Conservation (phyloP, 2,888 invertebrate species). For the Steinernema hermaphroditum region DNA sequence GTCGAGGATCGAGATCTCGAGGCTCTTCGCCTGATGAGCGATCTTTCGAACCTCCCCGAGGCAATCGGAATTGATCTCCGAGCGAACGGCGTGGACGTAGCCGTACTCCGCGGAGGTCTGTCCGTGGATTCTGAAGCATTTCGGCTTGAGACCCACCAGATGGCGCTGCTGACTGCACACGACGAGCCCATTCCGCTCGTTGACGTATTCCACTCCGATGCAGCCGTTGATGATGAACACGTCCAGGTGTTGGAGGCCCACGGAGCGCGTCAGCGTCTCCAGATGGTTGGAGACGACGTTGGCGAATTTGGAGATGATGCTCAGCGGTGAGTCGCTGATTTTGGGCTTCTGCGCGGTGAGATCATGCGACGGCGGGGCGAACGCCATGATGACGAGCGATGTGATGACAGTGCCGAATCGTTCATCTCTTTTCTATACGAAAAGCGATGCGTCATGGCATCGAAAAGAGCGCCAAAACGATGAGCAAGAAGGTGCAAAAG, state of each 20-base stretch:
- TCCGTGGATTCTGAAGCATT: not conserved
- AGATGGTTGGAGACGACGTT: not conserved
- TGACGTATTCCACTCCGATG: slow-evolving; percentile 6
- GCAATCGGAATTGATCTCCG: not conserved
- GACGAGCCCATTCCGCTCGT: not conserved
- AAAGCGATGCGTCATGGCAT: not conserved
- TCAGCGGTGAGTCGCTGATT: not conserved
- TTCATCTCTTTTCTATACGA: not conserved
- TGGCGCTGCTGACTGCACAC: not conserved
- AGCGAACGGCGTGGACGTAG: not conserved
- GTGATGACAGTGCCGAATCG: not conserved
- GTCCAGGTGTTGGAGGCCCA: not conserved
- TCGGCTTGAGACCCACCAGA: not conserved
- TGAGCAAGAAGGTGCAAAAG: not conserved
- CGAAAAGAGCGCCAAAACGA: not conserved
- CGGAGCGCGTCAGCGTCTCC: not conserved
- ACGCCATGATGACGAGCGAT: not conserved
- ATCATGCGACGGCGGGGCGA: not conserved
- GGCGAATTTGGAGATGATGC: not conserved
- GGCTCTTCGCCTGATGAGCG: not conserved
- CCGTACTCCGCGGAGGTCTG: not conserved
- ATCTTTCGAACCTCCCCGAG: not conserved
- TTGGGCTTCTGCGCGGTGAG: not conserved
- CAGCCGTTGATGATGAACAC: not conserved
- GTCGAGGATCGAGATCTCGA: slow-evolving; percentile 5